Evolutionary conservation across 2,113 vertebrate species (phyloP).

Genomic region (Stigmatopora argus): DNA sequence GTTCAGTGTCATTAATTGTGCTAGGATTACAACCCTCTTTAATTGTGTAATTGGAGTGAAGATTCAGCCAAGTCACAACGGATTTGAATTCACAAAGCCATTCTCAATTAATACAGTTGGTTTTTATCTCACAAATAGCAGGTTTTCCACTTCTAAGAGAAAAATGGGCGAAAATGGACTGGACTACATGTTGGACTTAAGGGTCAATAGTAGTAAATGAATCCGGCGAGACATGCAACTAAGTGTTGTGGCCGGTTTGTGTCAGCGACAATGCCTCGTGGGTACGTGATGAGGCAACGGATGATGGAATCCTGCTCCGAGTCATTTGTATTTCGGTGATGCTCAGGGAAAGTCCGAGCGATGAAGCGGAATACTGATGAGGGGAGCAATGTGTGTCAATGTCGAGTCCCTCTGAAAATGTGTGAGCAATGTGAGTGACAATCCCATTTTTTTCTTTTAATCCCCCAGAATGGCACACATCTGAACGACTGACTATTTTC

Average conservation of each 20-base stretch:
- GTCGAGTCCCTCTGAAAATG: constrained; percentile 13
- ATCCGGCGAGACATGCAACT: too few species aligned
- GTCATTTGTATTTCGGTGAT: constrained; percentile 33
- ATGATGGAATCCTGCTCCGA: constrained; percentile 20
- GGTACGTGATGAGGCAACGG: constrained; percentile 36
- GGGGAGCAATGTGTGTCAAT: constrained; percentile 55
- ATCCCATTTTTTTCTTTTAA: neutral
- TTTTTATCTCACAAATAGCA: too few species aligned
- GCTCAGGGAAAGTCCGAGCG: constrained; percentile 24
- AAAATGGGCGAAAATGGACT: too few species aligned
- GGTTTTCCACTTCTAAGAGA: too few species aligned
- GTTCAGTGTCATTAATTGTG: too few species aligned
- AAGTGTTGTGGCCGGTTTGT: neutral
- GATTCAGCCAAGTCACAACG: too few species aligned
- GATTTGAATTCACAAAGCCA: too few species aligned
- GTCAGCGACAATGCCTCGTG: neutral
- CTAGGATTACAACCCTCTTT: too few species aligned
- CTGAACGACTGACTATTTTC: constrained; percentile 20
- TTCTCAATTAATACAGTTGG: too few species aligned
- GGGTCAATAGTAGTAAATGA: too few species aligned
- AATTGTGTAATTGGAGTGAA: too few species aligned
- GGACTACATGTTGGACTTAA: too few species aligned
- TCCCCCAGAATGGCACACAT: neutral
- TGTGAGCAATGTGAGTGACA: constrained; percentile 1
- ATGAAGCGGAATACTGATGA: constrained; percentile 67